phyloP scores from a whole-genome alignment of 2,888 invertebrate species.

The Anorthoa munda region DNA sequence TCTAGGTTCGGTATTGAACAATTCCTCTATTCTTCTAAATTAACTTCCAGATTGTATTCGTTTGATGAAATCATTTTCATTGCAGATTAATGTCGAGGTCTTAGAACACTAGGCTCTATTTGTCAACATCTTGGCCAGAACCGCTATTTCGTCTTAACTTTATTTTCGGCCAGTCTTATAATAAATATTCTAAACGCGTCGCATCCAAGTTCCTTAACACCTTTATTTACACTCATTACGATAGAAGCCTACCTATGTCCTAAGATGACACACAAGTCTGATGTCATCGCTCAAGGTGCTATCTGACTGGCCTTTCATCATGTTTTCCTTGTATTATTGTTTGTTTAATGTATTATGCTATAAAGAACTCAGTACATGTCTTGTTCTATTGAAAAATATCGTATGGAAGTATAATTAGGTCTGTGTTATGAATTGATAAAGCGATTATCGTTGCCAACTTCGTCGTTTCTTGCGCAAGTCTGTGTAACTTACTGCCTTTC shows the following conservation, averaged over 20 bases:
- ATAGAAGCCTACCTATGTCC: constrained; percentile 34
- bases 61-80: background rate
- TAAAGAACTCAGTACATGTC: constrained; percentile 44
- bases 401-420: constrained; percentile 23
- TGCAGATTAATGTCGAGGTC: background rate
- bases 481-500: background rate
- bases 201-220: constrained; percentile 28
- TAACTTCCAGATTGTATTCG: background rate
- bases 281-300: constrained; percentile 80
- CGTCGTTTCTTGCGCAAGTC: background rate
- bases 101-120: background rate
- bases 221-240: constrained; percentile 57
- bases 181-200: constrained; percentile 31
- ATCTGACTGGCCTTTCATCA: constrained; percentile 73
- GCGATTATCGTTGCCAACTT: constrained; percentile 26
- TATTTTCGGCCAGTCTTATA: constrained; percentile 15
- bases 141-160: constrained; percentile 10
- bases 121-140: background rate
- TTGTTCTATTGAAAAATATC: constrained; percentile 44
- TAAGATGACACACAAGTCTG: constrained; percentile 65
- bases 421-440: constrained; percentile 42
- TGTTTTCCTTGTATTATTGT: constrained; percentile 74
- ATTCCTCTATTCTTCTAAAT: background rate
- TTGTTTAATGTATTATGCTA: constrained; percentile 48
- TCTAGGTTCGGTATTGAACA: background rate